Conservation (phyloP, 2,113 vertebrate genomes). For the Tor tambroides region DNA sequence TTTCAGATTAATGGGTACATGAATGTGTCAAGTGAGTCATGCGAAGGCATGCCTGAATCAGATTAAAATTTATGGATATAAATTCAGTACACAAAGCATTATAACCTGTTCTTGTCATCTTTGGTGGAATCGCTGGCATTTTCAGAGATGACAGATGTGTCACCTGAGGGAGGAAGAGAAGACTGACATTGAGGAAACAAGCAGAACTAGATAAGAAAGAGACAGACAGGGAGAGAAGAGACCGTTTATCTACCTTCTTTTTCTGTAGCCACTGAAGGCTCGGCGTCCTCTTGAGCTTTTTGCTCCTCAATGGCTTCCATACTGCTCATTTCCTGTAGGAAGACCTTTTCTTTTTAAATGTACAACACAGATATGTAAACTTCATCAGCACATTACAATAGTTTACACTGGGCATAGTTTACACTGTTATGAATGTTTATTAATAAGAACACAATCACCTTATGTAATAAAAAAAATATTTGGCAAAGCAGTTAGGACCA, state of each 20-base stretch:
- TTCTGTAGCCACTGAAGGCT: constrained; percentile 50
- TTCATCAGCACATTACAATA: neutral
- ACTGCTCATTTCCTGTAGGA: constrained; percentile 68
- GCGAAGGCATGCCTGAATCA: neutral
- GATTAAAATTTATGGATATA: neutral
- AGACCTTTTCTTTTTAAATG: constrained; percentile 23
- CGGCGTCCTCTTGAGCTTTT: constrained; percentile 63
- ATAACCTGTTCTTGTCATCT: constrained; percentile 69
- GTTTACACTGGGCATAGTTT: neutral
- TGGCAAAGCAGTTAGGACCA: constrained; percentile 53
- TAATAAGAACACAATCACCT: neutral
- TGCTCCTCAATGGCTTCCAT: constrained; percentile 63
- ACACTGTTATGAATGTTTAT: neutral
- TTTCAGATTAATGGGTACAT: neutral
- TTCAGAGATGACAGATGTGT: constrained; percentile 59
- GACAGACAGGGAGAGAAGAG: neutral
- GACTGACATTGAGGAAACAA: neutral
- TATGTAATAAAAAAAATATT: neutral
- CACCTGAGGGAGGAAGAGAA: constrained; percentile 57
- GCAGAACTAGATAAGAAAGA: neutral
- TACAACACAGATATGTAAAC: neutral
- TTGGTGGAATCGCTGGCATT: constrained; percentile 46
- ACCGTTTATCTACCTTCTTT: constrained; percentile 62
- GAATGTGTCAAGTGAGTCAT: neutral
- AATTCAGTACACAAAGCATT: constrained; percentile 18